Evolutionary conservation across 2,797 vertebrate genomes (phyloP).

Genomic region (Xenentodon cancila): DNA sequence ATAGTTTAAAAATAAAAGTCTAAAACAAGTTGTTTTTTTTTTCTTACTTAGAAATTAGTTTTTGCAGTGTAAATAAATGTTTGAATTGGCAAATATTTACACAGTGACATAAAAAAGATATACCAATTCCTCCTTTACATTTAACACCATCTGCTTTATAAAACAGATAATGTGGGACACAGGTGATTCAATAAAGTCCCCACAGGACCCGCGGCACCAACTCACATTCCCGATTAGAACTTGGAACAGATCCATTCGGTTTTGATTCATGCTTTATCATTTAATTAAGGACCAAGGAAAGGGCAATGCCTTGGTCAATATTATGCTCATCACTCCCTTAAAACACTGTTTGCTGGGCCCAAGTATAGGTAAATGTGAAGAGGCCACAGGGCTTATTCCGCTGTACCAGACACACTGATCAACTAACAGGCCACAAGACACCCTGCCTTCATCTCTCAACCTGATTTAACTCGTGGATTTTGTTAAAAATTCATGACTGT

Average conservation of each 20-base stretch:
- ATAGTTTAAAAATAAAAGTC: too few species aligned
- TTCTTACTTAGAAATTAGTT: too few species aligned
- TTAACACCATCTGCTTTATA: too few species aligned
- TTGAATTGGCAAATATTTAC: too few species aligned
- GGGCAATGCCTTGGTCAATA: slow-evolving; percentile 56
- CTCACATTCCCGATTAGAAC: slow-evolving; percentile 56
- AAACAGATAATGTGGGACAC: too few species aligned
- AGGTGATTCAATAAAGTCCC: too few species aligned
- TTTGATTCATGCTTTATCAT: slow-evolving; percentile 59
- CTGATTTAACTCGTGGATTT: slow-evolving; percentile 76
- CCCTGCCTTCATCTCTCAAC: slow-evolving; percentile 62
- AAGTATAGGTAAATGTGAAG: slow-evolving; percentile 60
- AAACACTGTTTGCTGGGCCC: slow-evolving; percentile 35
- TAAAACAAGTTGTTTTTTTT: too few species aligned
- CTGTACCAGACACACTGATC: slow-evolving; percentile 57
- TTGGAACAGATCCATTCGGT: slow-evolving; percentile 42
- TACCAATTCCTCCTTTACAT: too few species aligned
- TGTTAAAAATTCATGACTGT: slow-evolving; percentile 78
- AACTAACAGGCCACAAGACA: slow-evolving; percentile 57
- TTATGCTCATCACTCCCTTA: slow-evolving; percentile 41
- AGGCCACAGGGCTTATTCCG: slow-evolving; percentile 53
- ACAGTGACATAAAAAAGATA: too few species aligned
- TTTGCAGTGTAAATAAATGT: too few species aligned
- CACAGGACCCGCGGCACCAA: slow-evolving; percentile 4
- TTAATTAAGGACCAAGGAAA: slow-evolving; percentile 60